These are phyloP conservation scores for Potamarius usumacintae DNA, from an alignment of 2,113 vertebrate species.

Conservation along the genomic window DNA sequence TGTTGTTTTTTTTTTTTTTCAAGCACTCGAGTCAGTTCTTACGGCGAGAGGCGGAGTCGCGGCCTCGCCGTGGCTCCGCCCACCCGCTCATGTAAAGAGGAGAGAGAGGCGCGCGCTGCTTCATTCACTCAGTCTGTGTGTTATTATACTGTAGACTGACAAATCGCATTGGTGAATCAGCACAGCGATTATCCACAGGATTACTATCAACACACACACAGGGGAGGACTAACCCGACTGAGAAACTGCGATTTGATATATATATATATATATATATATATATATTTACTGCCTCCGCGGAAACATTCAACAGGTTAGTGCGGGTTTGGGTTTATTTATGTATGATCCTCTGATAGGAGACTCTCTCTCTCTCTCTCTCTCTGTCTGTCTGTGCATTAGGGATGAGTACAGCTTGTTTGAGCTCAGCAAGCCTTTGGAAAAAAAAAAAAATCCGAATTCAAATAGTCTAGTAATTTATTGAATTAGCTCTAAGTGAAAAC, in stretches of 20 bases:
- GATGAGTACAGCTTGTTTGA: neutral
- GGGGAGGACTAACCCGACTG: neutral
- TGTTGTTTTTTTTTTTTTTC: neutral
- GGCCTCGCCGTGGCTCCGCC: slow-evolving; percentile 36
- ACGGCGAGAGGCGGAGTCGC: neutral
- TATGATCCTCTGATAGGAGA: neutral
- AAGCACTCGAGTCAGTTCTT: neutral
- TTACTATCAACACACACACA: neutral
- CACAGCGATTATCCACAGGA: neutral
- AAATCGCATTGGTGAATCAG: neutral
- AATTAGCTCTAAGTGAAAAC: too few relatives aligned
- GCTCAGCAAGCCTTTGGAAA: neutral
- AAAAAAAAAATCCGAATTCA: neutral
- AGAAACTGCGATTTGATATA: neutral
- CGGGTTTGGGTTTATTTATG: neutral
- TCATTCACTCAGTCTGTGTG: slow-evolving; percentile 12
- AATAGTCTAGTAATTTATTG: neutral
- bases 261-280: neutral
- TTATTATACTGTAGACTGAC: too few relatives aligned
- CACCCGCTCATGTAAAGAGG: slow-evolving; percentile 41
- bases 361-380: neutral
- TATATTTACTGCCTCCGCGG: neutral
- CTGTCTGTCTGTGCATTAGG: neutral
- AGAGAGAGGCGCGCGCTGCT: slow-evolving; percentile 15
- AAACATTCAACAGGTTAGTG: slow-evolving; percentile 46